Conservation (phyloP, 2,888 invertebrate genomes). For the Apotomis capreana region DNA sequence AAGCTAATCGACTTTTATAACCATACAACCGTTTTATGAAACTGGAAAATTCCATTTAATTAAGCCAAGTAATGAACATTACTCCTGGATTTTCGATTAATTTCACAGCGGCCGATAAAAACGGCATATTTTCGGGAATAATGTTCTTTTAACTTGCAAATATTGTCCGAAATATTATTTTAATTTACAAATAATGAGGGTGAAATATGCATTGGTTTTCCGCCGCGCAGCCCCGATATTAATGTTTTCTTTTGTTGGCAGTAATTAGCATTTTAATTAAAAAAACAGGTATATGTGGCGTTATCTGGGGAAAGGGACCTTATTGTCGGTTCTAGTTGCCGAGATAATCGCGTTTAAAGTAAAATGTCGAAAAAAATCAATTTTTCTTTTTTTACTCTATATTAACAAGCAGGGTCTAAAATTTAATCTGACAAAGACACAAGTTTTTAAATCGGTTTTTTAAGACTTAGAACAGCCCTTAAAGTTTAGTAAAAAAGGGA, state of each 20-base stretch:
- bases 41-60: neutral
- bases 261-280: constrained; percentile 41
- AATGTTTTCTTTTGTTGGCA: constrained; percentile 40
- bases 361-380: too few species aligned
- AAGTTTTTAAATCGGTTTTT: too few species aligned
- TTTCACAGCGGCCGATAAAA: constrained; percentile 8
- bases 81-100: neutral
- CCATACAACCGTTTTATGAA: neutral
- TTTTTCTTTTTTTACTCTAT: too few species aligned
- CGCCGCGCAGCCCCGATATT: constrained; percentile 10
- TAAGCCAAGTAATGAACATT: too few species aligned
- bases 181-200: constrained; percentile 39
- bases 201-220: constrained; percentile 38
- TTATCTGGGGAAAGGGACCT: too few species aligned
- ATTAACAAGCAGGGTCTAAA: too few species aligned
- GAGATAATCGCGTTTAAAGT: too few species aligned
- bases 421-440: too few species aligned
- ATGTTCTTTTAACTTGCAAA: constrained; percentile 33
- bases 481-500: too few species aligned
- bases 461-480: too few species aligned
- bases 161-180: constrained; percentile 31
- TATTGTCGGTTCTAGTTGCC: too few species aligned
- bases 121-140: constrained; percentile 9
- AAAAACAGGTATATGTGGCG: constrained; percentile 23
- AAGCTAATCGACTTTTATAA: too few species aligned